Percentiles rank a stretch among this genome's conserved stretches.
Conservation (phyloP, 2,797 vertebrate genomes). For the Typhlichthys eigenmanni region DNA sequence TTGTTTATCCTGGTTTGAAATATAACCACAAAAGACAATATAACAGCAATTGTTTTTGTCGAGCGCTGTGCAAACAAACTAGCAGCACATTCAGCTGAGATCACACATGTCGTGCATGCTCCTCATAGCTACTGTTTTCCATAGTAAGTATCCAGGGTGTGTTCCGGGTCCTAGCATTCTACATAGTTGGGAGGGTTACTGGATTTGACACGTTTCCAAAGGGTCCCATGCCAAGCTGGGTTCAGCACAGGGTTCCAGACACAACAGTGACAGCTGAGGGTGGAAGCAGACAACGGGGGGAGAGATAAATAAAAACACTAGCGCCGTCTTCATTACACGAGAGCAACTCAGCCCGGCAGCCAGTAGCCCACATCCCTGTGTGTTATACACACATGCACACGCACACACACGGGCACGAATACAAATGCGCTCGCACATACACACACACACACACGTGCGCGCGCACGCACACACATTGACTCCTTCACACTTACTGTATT, state of each 20-base stretch:
- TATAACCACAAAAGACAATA: no score
- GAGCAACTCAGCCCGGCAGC: slow-evolving; percentile 50
- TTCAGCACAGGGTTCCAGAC: slow-evolving; percentile 86
- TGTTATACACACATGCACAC: neutral
- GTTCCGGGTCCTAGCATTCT: slow-evolving; percentile 67
- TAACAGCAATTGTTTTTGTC: no score
- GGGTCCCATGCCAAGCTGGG: slow-evolving; percentile 71
- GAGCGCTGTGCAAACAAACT: neutral
- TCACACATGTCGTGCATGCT: slow-evolving; percentile 53
- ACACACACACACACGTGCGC: slow-evolving; percentile 1
- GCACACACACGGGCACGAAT: no score
- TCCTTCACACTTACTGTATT: slow-evolving; percentile 63
- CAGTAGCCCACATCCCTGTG: slow-evolving; percentile 42
- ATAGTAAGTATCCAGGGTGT: slow-evolving; percentile 72
- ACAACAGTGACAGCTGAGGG: slow-evolving; percentile 93
- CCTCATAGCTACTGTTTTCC: slow-evolving; percentile 77
- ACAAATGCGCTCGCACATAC: neutral
- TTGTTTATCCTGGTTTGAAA: no score
- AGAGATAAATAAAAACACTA: slow-evolving; percentile 91
- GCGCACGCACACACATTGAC: slow-evolving; percentile 49
- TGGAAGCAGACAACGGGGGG: slow-evolving; percentile 2
- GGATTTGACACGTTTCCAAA: slow-evolving; percentile 83
- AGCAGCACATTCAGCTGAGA: slow-evolving; percentile 19
- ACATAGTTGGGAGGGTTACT: slow-evolving; percentile 80
- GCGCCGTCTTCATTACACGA: slow-evolving; percentile 77